phyloP scores from a whole-genome alignment of 2,797 vertebrate species.

The Podarcis lilfordi region DNA sequence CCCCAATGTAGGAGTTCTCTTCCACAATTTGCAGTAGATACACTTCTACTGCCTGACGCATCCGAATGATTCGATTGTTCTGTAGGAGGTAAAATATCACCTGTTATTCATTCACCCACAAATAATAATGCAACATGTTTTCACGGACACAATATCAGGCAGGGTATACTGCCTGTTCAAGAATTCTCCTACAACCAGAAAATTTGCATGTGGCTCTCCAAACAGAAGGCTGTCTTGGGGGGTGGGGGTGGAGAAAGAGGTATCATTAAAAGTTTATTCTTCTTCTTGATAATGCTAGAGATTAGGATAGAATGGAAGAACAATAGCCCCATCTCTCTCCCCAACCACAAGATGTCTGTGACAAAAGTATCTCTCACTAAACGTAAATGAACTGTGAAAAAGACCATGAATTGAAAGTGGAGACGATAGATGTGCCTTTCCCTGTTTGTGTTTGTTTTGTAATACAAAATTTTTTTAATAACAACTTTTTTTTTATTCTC shows the following conservation, averaged over 20 bases:
- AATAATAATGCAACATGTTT: not conserved
- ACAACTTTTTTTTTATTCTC: not conserved
- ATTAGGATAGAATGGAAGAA: too few species aligned
- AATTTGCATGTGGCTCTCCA: not conserved
- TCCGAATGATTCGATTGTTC: conserved; percentile 56
- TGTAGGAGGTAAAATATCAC: conserved; percentile 37
- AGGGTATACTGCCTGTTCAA: too few species aligned
- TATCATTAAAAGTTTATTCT: too few species aligned
- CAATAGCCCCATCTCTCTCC: too few species aligned
- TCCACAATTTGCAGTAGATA: conserved; percentile 75
- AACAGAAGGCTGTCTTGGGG: not conserved
- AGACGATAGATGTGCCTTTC: too few species aligned
- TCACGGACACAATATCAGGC: not conserved
- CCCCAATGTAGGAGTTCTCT: conserved; percentile 67
- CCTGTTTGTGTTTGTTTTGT: not conserved
- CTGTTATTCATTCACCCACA: not conserved
- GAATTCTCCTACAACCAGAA: not conserved
- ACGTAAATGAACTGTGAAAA: too few species aligned
- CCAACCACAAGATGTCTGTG: too few species aligned
- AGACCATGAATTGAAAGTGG: too few species aligned
- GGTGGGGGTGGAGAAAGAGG: too few species aligned
- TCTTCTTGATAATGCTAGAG: too few species aligned
- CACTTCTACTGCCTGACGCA: conserved; percentile 72
- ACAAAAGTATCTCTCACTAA: too few species aligned
- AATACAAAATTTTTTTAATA: too few species aligned